These are phyloP conservation scores for Ommatoiulus sabulosus DNA, from an alignment of 2,888 invertebrate genomes.

Conservation along the genomic window DNA sequence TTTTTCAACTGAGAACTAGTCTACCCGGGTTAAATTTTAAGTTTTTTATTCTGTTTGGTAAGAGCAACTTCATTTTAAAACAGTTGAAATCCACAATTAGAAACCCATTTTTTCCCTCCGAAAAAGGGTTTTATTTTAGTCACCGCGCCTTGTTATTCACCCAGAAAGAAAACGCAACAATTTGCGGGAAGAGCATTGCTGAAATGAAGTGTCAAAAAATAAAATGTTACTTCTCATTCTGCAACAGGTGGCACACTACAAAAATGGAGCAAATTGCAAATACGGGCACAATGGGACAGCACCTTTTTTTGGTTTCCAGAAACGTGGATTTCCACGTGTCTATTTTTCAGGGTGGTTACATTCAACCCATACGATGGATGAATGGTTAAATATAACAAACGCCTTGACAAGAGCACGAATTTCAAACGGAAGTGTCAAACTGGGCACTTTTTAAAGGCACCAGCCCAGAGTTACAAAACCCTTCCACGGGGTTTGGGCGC, in stretches of 20 bases:
- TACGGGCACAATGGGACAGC: not conserved
- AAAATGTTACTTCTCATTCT: not conserved
- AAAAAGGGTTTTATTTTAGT: not conserved
- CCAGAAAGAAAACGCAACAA: not conserved
- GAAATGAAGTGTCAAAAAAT: not conserved
- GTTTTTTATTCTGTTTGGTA: no score
- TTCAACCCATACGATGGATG: not conserved
- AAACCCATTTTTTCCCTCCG: no score
- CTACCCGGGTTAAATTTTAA: no score
- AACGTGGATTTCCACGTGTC: not conserved
- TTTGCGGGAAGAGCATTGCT: not conserved
- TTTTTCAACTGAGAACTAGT: no score
- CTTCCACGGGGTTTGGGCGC: not conserved
- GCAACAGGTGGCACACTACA: slow-evolving; percentile 5
- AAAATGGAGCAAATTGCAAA: not conserved
- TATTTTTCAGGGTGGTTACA: not conserved
- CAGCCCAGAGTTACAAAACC: not conserved
- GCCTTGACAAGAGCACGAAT: not conserved
- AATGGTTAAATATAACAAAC: slow-evolving; percentile 20
- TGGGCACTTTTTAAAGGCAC: not conserved
- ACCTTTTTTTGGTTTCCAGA: not conserved
- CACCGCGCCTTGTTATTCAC: not conserved
- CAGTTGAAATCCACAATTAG: no score
- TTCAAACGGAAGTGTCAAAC: not conserved
- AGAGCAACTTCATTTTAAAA: no score